Evolutionary conservation across 2,797 vertebrate species (phyloP), one percentile per base, ranked within the genome.

Genomic region (Phalanger gymnotis): DNA sequence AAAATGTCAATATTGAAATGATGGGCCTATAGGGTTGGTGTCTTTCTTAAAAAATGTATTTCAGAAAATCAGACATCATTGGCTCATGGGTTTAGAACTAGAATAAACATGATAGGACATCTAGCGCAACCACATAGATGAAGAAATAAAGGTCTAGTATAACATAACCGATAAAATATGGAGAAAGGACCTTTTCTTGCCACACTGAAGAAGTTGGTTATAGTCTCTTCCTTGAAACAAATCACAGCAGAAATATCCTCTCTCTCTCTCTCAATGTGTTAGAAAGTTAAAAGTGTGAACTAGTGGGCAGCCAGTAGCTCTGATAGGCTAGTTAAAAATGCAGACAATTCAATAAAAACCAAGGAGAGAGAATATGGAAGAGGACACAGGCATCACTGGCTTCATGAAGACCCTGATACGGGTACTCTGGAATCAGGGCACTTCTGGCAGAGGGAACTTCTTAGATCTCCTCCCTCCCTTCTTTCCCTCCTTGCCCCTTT

Each of bases 231-330:
- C 96, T 25, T 98, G 95, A 91, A 97, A 97, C 96, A 97, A 97
- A 93, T 92, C 93, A 96, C 57, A 97, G 94, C 93, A 95, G 97
- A 98, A 95, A 96, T 93, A 95, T 93, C 92, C 96, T 96, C 90
- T 94, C 55, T 92, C 5, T 90, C 92, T 96, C 96, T 98, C 93
- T 92, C 95, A 96, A 91, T 28, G 54, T 91, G 94, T 91, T 94
- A 94, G 31, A 95, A 97, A 96, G 96, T 96, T 93, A 97, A 95
- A 30, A 93, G 53, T 95, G 96, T 95, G 94, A 94, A 89, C 58
- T 12, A 89, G 3, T 25, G 95, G 96, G 92, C 54, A 96, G 97
- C 93, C 93, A 96, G 97, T 96, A 95, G 97, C 97, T 94, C 91
- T 95, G 96, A 92, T 95, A 92, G 93, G 53, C 95, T 97, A 97